These are phyloP conservation scores for Brachyhypopomus occidentalis DNA, from an alignment of 2,113 vertebrate genomes.

Conservation along the genomic window DNA sequence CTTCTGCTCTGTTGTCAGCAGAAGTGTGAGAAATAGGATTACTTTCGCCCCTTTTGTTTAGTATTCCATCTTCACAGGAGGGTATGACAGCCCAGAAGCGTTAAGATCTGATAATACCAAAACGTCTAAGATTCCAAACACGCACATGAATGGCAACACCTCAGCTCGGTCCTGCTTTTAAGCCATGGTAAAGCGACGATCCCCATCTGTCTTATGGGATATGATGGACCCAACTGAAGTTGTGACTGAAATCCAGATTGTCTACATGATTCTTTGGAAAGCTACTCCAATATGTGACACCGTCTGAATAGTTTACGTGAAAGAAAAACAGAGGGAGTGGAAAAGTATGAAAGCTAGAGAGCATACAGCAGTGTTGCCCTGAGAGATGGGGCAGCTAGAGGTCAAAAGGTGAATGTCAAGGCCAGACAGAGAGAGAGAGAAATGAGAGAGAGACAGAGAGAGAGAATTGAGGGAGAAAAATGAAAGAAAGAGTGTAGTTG, in stretches of 20 bases:
- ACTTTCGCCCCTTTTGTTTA: background rate
- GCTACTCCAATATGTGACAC: background rate
- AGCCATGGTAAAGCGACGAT: background rate
- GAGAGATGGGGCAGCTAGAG: slow-evolving; percentile 16
- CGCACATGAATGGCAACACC: slow-evolving; percentile 8
- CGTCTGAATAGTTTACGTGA: background rate
- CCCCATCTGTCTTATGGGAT: slow-evolving; percentile 9
- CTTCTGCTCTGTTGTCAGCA: slow-evolving; percentile 19
- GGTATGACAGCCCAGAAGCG: background rate
- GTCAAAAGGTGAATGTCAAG: slow-evolving; percentile 5
- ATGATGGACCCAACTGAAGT: background rate
- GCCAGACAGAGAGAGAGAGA: slow-evolving; percentile 21
- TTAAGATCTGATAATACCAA: slow-evolving; percentile 1
- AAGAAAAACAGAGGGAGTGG: background rate
- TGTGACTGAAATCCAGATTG: background rate
- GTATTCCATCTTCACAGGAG: slow-evolving; percentile 6
- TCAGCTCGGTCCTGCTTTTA: background rate
- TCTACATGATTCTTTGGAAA: background rate
- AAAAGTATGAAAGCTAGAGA: background rate
- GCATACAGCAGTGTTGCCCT: slow-evolving; percentile 20
- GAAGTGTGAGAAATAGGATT: slow-evolving; percentile 13
- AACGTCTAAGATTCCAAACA: slow-evolving; percentile 26
- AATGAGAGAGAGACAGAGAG: slow-evolving; percentile 20
- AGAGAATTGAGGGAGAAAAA: background rate
- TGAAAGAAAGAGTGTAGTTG: slow-evolving; percentile 1